A percentile compares a stretch with the other conserved stretches of the same genome.
phyloP scores from a whole-genome alignment of 2,113 vertebrate species.

The Tursiops truncatus region DNA sequence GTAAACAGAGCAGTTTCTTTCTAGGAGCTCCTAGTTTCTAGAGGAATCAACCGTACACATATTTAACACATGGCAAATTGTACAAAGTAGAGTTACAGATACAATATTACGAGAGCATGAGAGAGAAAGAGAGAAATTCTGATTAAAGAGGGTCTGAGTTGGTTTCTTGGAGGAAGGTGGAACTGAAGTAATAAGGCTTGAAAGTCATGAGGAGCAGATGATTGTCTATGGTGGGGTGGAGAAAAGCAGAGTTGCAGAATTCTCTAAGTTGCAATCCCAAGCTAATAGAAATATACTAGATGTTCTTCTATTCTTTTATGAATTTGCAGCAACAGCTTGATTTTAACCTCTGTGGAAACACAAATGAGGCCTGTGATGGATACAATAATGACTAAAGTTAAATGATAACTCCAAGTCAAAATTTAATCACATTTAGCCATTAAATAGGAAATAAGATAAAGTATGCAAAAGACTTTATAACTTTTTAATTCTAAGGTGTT shows the following conservation, averaged over 20 bases:
- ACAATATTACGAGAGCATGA: background rate
- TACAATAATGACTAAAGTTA: slow-evolving; percentile 56
- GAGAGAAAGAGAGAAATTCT: slow-evolving; percentile 7
- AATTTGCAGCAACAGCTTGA: slow-evolving; percentile 54
- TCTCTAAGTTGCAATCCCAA: background rate
- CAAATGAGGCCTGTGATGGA: slow-evolving; percentile 41
- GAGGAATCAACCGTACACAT: background rate
- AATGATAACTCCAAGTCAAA: slow-evolving; percentile 60
- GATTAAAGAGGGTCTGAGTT: background rate
- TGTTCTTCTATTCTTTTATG: slow-evolving; percentile 18
- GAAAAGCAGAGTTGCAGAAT: background rate
- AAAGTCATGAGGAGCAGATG: background rate
- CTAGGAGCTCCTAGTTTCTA: background rate
- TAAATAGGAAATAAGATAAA: slow-evolving; percentile 38
- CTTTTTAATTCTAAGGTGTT: slow-evolving; percentile 40
- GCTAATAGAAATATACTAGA: slow-evolving; percentile 18
- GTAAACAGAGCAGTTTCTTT: background rate
- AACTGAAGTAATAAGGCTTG: background rate
- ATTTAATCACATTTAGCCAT: slow-evolving; percentile 37
- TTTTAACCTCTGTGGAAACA: slow-evolving; percentile 59
- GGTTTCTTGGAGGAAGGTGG: background rate
- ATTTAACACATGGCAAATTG: background rate
- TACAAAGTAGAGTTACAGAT: background rate
- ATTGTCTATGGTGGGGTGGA: background rate
- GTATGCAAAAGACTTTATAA: slow-evolving; percentile 15